A percentile compares a stretch with the other conserved stretches of the same genome.
Evolutionary conservation across 2,113 vertebrate genomes (phyloP).

Genomic region (Arvicanthis niloticus): DNA sequence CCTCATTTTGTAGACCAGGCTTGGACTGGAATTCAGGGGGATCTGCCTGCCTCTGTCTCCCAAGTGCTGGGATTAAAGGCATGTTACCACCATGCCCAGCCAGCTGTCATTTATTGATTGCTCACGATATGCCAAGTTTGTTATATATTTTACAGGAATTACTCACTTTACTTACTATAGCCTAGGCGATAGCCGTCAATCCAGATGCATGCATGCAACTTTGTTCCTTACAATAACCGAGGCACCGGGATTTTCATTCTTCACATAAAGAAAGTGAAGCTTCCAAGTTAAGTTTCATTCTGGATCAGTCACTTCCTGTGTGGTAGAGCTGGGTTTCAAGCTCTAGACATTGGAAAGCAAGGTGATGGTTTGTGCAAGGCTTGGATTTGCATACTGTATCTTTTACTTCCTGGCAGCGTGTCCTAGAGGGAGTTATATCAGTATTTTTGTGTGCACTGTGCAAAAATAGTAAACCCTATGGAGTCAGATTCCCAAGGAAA

Average conservation of each 20-base stretch:
- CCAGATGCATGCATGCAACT: background rate
- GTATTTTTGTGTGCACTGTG: conserved; percentile 41
- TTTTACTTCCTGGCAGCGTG: background rate
- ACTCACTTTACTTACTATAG: conserved; percentile 26
- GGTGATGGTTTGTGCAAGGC: background rate
- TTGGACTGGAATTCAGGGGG: background rate
- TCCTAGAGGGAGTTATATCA: background rate
- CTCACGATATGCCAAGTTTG: conserved; percentile 5
- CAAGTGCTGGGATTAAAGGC: background rate
- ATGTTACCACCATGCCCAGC: background rate
- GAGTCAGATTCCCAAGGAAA: conserved; percentile 34
- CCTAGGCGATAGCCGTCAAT: conserved; percentile 1
- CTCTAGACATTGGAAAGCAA: conserved; percentile 25
- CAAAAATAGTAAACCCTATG: background rate
- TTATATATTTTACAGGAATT: conserved; percentile 47
- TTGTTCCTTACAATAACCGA: conserved; percentile 4
- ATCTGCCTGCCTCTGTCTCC: background rate
- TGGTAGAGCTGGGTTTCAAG: conserved; percentile 12
- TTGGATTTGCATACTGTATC: conserved; percentile 20
- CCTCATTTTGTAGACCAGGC: background rate
- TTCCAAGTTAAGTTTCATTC: conserved; percentile 49
- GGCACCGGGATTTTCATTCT: conserved; percentile 16
- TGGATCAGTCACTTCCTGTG: conserved; percentile 35
- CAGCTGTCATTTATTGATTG: conserved; percentile 30
- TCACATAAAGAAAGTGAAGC: background rate